Evolutionary conservation across 2,113 vertebrate species (phyloP).

Genomic region (Tetrax tetrax): DNA sequence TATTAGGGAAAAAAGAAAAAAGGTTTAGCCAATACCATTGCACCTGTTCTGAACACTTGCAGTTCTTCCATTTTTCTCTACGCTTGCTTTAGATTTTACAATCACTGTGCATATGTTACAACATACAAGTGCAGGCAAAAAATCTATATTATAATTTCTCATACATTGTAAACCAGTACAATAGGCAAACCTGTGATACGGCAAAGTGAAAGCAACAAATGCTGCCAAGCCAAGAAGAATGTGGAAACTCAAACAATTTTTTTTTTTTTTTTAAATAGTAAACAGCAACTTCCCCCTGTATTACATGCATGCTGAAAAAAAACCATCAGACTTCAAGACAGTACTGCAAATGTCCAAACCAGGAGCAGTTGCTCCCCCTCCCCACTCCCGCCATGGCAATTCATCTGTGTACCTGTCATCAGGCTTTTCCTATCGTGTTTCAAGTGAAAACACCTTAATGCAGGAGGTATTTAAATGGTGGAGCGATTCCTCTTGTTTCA

Average conservation of each 20-base stretch:
- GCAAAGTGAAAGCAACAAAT: constrained; percentile 66
- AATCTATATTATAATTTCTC: constrained; percentile 58
- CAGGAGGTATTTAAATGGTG: background rate
- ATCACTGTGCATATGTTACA: constrained; percentile 70
- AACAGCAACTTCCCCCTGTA: constrained; percentile 44
- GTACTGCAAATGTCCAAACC: background rate
- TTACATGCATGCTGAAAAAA: background rate
- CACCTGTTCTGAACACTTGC: constrained; percentile 4
- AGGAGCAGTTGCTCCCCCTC: background rate
- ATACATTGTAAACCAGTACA: constrained; percentile 74
- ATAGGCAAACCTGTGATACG: constrained; percentile 74
- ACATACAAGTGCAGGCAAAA: constrained; percentile 71
- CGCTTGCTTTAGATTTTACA: constrained; percentile 51
- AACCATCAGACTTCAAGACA: background rate
- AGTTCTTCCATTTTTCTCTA: constrained; percentile 8
- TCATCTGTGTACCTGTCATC: background rate
- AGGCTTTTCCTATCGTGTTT: background rate
- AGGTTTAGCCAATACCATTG: constrained; percentile 50
- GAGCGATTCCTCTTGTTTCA: constrained; percentile 28
- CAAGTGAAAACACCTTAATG: background rate
- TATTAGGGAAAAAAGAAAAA: background rate
- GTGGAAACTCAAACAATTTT: constrained; percentile 46
- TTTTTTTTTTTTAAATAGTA: background rate
- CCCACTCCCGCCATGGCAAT: background rate
- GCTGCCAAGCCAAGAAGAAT: constrained; percentile 57